These are phyloP conservation scores for Sitodiplosis mosellana DNA, from an alignment of 1,140 invertebrate genomes.

Conservation along the genomic window DNA sequence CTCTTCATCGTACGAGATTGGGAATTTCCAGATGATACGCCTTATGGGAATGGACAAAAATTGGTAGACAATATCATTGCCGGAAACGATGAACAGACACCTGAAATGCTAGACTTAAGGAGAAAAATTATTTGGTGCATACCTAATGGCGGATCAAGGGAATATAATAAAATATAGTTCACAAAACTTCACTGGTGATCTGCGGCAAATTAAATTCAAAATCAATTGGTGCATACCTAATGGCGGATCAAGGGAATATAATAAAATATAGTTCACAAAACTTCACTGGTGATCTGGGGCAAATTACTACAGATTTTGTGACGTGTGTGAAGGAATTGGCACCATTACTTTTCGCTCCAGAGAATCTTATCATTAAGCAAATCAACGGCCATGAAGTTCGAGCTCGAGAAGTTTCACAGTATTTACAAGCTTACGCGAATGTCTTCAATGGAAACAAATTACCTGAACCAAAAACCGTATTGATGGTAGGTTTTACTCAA, in stretches of 20 bases:
- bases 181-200: conserved; percentile 86
- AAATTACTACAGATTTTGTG: conserved; percentile 90
- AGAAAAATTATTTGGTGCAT: conserved; percentile 92
- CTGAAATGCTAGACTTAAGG: conserved; percentile 77
- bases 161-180: conserved; percentile 90
- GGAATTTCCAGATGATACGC: conserved; percentile 93
- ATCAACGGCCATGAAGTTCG: conserved; percentile 88
- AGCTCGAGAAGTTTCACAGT: conserved; percentile 84
- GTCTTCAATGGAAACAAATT: conserved; percentile 94
- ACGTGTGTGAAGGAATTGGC: conserved; percentile 66
- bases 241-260: conserved; percentile 94
- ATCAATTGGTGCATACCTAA: conserved; percentile 90
- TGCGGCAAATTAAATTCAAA: conserved; percentile 90
- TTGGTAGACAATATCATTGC: conserved; percentile 69
- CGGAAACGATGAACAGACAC: conserved; percentile 72
- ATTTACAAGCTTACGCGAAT: conserved; percentile 95
- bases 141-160: conserved; percentile 95
- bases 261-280: conserved; percentile 91
- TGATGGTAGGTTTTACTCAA: conserved; percentile 52
- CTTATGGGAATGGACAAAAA: conserved; percentile 71
- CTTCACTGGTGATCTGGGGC: conserved; percentile 85
- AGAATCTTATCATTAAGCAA: conserved; percentile 87
- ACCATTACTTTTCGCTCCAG: conserved; percentile 69
- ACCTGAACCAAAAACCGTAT: conserved; percentile 97
- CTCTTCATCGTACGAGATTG: conserved; percentile 95